Evolutionary conservation across 2,113 vertebrate genomes (phyloP).

Genomic region (Micromys minutus): DNA sequence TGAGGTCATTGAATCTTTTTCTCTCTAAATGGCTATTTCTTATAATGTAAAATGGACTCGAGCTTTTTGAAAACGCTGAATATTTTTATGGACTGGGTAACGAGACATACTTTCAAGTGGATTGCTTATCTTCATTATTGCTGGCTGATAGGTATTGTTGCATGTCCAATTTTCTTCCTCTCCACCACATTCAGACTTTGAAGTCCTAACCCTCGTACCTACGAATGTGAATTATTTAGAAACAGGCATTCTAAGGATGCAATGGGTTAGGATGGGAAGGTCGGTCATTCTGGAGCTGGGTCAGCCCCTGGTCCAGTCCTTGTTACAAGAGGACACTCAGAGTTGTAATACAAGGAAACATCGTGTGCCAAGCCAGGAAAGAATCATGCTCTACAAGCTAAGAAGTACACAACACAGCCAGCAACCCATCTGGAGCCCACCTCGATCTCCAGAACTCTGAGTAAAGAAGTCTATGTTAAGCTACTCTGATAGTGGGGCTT

Average conservation of each 20-base stretch:
- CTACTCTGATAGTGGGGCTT: background rate
- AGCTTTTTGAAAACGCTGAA: conserved; percentile 33
- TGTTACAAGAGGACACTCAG: background rate
- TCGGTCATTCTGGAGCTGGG: background rate
- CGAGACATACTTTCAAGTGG: conserved; percentile 30
- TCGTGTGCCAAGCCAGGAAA: background rate
- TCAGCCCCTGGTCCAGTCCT: background rate
- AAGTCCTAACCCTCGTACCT: background rate
- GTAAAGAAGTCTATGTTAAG: conserved; percentile 16
- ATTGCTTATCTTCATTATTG: background rate
- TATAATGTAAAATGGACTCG: conserved; percentile 42
- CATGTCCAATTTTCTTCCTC: background rate
- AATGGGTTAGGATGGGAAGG: background rate
- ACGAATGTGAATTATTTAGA: conserved; percentile 33
- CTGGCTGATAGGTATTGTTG: background rate
- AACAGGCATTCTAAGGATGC: background rate
- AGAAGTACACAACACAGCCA: background rate
- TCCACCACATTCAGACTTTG: background rate
- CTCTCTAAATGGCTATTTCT: background rate
- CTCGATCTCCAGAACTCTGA: background rate
- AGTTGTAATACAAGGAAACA: background rate
- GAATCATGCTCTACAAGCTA: background rate
- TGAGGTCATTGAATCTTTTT: background rate
- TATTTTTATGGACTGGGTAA: conserved; percentile 16
- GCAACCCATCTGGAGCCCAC: background rate